Percentiles rank a stretch among this genome's conserved stretches.
Evolutionary conservation across 2,113 vertebrate species (phyloP).

Genomic region (Misgurnus mizolepis): DNA sequence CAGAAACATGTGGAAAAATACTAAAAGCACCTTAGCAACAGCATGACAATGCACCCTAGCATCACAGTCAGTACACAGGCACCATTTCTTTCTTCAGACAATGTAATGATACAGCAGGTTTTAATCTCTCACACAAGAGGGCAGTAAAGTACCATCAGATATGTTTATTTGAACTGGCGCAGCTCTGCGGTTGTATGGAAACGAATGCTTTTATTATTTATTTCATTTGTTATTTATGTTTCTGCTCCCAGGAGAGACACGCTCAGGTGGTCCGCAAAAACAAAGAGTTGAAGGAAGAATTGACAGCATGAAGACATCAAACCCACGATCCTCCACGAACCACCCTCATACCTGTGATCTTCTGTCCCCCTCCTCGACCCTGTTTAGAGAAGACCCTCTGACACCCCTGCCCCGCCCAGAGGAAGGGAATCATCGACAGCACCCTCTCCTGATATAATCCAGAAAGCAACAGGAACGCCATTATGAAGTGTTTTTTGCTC

Average conservation of each 20-base stretch:
- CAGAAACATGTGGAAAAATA: too few species aligned
- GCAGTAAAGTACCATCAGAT: background rate
- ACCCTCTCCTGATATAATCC: constrained; percentile 7
- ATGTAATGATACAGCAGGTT: background rate
- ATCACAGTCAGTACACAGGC: too few species aligned
- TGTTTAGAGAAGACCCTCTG: constrained; percentile 51
- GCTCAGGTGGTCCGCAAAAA: constrained; percentile 93
- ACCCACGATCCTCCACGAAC: constrained; percentile 35
- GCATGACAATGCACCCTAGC: too few species aligned
- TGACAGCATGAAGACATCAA: constrained; percentile 68
- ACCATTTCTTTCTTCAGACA: too few species aligned
- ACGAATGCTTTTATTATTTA: background rate
- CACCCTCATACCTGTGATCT: constrained; percentile 10
- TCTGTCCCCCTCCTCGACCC: constrained; percentile 53
- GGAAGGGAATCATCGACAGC: constrained; percentile 56
- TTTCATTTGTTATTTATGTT: constrained; percentile 30
- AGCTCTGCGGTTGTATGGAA: background rate
- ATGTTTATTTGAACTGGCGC: background rate
- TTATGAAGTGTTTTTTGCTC: constrained; percentile 68
- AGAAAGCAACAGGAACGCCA: constrained; percentile 13
- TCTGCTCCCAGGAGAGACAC: constrained; percentile 83
- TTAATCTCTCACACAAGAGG: background rate
- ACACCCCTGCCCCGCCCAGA: constrained; percentile 43
- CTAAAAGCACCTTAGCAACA: too few species aligned
- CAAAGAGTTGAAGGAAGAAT: constrained; percentile 91